phyloP scores from a whole-genome alignment of 1,140 invertebrate genomes.

The Drosophila watanabei region DNA sequence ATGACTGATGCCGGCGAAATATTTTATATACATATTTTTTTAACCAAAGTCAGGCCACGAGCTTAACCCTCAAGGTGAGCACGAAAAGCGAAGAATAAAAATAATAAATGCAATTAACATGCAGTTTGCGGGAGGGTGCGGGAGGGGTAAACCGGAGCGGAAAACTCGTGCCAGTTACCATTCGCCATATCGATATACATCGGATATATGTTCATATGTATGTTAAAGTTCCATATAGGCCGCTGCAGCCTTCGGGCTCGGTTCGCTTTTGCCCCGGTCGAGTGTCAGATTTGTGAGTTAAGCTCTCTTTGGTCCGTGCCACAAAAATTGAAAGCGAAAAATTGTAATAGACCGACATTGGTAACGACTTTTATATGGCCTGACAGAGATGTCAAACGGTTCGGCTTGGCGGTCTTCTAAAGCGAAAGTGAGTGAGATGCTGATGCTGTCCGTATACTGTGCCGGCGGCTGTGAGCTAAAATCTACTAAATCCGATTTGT shows the following conservation, averaged over 20 bases:
- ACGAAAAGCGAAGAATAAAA: slow-evolving; percentile 43
- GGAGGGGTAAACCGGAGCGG: slow-evolving; percentile 2
- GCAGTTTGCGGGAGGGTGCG: slow-evolving; percentile 57
- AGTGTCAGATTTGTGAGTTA: slow-evolving; percentile 75
- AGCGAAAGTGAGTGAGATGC: slow-evolving; percentile 17
- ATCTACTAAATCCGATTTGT: slow-evolving; percentile 49
- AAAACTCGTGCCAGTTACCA: slow-evolving; percentile 50
- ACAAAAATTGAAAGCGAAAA: slow-evolving; percentile 59
- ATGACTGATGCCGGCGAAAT: slow-evolving; percentile 38
- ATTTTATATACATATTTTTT: slow-evolving; percentile 42
- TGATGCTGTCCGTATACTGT: slow-evolving; percentile 1
- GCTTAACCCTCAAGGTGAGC: slow-evolving; percentile 60
- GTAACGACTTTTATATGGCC: slow-evolving; percentile 34
- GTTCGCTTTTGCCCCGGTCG: slow-evolving; percentile 4
- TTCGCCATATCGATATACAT: slow-evolving; percentile 51
- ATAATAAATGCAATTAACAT: slow-evolving; percentile 78
- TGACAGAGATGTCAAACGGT: slow-evolving; percentile 64
- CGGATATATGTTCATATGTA: neutral
- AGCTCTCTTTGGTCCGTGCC: slow-evolving; percentile 44
- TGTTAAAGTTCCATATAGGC: slow-evolving; percentile 12
- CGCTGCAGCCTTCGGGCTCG: neutral
- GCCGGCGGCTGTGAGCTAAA: slow-evolving; percentile 7
- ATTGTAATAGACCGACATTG: slow-evolving; percentile 33
- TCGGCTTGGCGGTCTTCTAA: slow-evolving; percentile 33
- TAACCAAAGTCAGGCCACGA: slow-evolving; percentile 13